phyloP scores from a whole-genome alignment of 2,113 vertebrate genomes.

The Tachysurus vachellii region DNA sequence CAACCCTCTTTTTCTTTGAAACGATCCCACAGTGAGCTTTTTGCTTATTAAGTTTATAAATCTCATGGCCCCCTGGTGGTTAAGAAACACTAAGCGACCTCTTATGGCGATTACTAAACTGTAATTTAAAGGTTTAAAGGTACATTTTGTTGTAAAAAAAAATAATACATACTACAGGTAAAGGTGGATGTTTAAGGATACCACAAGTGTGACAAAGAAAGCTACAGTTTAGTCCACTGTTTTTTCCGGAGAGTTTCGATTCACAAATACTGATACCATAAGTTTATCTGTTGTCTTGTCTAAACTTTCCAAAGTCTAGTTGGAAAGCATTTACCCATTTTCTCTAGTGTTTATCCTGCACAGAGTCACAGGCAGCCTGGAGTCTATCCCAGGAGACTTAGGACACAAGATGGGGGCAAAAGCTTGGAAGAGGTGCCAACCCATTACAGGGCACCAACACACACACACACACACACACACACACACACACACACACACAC shows the following conservation, averaged over 20 bases:
- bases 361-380: too few relatives aligned
- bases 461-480: too few relatives aligned
- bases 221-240: not conserved
- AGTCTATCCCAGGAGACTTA: too few relatives aligned
- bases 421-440: too few relatives aligned
- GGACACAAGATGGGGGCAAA: too few relatives aligned
- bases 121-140: not conserved
- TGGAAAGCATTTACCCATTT: too few relatives aligned
- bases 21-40: not conserved
- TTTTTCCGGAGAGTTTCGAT: not conserved
- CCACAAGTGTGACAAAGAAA: not conserved
- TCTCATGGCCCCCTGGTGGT: not conserved
- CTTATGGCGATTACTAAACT: not conserved
- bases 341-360: too few relatives aligned
- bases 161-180: not conserved
- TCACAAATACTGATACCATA: not conserved
- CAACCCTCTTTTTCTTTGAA: not conserved
- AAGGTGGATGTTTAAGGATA: not conserved
- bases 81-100: not conserved
- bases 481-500: too few relatives aligned
- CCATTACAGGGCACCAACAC: too few relatives aligned
- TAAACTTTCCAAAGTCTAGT: slow-evolving; percentile 12
- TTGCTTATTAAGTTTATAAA: not conserved
- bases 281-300: not conserved
- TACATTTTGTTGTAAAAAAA: not conserved